Evolutionary conservation across 2,797 vertebrate genomes (phyloP).

Genomic region (Rhabdomys pumilio): DNA sequence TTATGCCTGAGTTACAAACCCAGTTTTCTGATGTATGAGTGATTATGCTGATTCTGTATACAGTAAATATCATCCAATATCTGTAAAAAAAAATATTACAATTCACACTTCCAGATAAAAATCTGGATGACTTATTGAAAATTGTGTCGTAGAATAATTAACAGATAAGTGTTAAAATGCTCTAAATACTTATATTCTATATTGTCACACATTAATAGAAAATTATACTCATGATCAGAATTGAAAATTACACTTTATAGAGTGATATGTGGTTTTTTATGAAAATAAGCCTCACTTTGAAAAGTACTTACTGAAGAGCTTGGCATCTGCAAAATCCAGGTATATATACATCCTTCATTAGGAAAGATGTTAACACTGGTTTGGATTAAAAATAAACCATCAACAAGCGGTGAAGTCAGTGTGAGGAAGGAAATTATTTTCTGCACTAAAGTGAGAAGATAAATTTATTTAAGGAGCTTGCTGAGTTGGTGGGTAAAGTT

Average conservation of each 20-base stretch:
- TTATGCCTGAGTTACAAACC: background rate
- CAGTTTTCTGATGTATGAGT: background rate
- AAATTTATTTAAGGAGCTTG: conserved; percentile 50
- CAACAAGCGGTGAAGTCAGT: conserved; percentile 61
- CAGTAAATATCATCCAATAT: conserved; percentile 8
- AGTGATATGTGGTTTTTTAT: conserved; percentile 55
- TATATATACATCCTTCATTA: conserved; percentile 57
- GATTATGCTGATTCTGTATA: conserved; percentile 48
- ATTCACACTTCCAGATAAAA: background rate
- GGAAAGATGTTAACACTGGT: conserved; percentile 64
- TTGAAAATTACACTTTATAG: conserved; percentile 73
- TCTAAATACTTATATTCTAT: conserved; percentile 74
- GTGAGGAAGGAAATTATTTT: conserved; percentile 60
- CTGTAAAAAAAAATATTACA: conserved; percentile 4
- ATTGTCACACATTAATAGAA: conserved; percentile 78
- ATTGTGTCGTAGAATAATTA: conserved; percentile 59
- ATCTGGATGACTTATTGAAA: background rate
- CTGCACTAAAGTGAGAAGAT: conserved; percentile 31
- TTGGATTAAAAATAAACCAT: conserved; percentile 75
- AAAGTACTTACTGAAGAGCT: conserved; percentile 49
- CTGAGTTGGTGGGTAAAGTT: conserved; percentile 39
- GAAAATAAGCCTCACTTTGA: conserved; percentile 71
- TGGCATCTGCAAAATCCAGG: conserved; percentile 69
- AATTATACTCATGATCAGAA: conserved; percentile 81
- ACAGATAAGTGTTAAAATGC: conserved; percentile 75